phyloP scores from a whole-genome alignment of 2,113 vertebrate species.

The Herpetotheres cachinnans region DNA sequence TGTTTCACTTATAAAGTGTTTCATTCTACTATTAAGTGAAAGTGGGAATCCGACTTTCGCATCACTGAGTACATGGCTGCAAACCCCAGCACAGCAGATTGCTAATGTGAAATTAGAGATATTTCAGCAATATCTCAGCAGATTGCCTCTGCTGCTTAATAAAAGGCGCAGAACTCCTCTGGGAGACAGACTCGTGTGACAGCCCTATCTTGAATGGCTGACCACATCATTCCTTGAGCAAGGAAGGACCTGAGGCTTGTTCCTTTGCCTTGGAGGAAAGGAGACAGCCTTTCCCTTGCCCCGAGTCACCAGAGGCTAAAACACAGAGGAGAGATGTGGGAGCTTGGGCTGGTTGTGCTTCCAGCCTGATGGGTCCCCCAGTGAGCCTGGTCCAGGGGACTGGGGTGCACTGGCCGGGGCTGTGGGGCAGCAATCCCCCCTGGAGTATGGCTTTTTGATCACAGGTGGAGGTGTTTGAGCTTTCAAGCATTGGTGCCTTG shows the following conservation, averaged over 20 bases:
- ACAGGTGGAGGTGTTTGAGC: background rate
- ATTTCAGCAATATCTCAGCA: background rate
- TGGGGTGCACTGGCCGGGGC: background rate
- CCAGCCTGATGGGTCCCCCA: background rate
- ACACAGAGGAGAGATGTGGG: no score
- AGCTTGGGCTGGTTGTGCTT: background rate
- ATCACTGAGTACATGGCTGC: background rate
- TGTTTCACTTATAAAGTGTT: background rate
- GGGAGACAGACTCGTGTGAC: background rate
- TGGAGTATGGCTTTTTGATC: background rate
- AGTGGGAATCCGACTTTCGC: background rate
- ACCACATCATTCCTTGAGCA: background rate
- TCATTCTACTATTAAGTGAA: background rate
- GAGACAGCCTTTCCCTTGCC: background rate
- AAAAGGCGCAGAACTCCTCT: background rate
- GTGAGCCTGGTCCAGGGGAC: background rate
- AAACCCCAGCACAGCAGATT: background rate
- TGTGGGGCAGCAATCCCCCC: background rate
- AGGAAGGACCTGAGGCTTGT: background rate
- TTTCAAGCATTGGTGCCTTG: background rate
- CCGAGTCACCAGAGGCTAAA: background rate
- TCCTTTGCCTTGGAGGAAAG: background rate
- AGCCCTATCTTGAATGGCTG: background rate
- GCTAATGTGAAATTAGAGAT: conserved; percentile 6
- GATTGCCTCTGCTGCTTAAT: background rate